These are phyloP conservation scores for Linepithema humile DNA, from an alignment of 1,140 invertebrate species.

Conservation along the genomic window DNA sequence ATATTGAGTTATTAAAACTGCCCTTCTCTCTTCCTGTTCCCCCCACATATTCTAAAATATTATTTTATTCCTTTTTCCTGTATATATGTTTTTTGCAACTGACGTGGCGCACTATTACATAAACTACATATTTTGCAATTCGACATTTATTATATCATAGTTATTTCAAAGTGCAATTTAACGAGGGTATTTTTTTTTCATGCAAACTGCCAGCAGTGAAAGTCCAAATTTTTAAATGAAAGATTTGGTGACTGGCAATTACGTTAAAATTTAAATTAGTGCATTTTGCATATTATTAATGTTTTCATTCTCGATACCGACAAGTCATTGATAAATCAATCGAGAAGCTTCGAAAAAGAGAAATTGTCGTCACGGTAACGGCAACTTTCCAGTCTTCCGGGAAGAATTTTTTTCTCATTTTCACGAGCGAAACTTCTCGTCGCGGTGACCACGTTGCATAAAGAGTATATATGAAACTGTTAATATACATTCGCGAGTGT, in stretches of 20 bases:
- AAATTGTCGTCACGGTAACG: slow-evolving; percentile 60
- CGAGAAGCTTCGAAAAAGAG: slow-evolving; percentile 66
- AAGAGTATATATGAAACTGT: slow-evolving; percentile 35
- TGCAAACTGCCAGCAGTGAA: not conserved
- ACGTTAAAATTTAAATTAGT: not conserved
- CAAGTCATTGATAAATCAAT: slow-evolving; percentile 2
- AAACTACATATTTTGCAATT: no score
- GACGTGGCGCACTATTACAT: no score
- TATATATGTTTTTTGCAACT: no score
- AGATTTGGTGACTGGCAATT: not conserved
- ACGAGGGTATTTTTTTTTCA: no score
- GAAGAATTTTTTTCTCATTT: slow-evolving; percentile 59
- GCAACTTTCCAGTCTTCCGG: slow-evolving; percentile 71
- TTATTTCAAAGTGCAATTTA: no score
- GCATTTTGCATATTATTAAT: not conserved
- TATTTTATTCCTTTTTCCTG: not conserved
- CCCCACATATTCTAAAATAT: not conserved
- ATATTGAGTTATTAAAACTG: slow-evolving; percentile 22
- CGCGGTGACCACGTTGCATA: slow-evolving; percentile 52
- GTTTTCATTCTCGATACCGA: not conserved
- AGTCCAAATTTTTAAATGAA: not conserved
- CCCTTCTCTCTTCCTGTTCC: not conserved
- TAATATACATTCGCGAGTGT: slow-evolving; percentile 34
- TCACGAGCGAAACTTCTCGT: slow-evolving; percentile 63
- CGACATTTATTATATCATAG: no score